Evolutionary conservation across 2,888 invertebrate genomes (phyloP).

Genomic region (Polymixis flavicincta): DNA sequence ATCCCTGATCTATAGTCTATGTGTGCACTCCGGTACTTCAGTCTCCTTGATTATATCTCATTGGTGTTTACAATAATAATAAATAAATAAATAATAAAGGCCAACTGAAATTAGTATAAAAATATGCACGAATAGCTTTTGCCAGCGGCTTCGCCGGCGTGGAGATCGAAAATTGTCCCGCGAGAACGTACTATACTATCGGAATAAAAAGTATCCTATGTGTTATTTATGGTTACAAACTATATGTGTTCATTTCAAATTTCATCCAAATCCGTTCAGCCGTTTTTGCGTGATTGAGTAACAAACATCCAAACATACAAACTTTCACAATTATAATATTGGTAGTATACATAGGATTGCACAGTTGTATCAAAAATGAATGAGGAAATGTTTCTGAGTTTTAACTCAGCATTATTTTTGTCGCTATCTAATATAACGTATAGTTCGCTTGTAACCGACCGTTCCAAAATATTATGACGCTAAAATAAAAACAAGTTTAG

Average conservation of each 20-base stretch:
- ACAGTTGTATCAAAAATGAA: neutral
- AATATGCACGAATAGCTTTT: neutral
- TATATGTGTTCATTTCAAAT: too few species aligned
- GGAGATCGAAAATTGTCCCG: too few species aligned
- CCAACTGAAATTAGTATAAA: neutral
- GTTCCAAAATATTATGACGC: neutral
- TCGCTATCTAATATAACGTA: neutral
- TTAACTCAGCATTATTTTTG: neutral
- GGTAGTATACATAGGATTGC: too few species aligned
- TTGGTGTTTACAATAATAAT: neutral
- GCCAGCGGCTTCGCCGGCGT: too few species aligned
- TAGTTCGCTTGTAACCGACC: neutral
- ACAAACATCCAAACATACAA: too few species aligned
- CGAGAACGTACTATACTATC: too few species aligned
- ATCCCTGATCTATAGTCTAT: neutral
- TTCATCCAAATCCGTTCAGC: too few species aligned
- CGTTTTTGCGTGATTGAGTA: too few species aligned
- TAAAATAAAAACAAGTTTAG: slow-evolving; percentile 12
- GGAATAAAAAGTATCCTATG: too few species aligned
- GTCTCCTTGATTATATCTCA: slow-evolving; percentile 5
- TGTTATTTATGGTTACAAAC: too few species aligned
- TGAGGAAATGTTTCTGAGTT: neutral
- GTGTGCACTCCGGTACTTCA: slow-evolving; percentile 1
- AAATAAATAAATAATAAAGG: too few species aligned
- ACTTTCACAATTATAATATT: too few species aligned